Evolutionary conservation across 2,888 invertebrate genomes (phyloP), one percentile per base, ranked within the genome.

Genomic region (Drosophila longiperda): DNA sequence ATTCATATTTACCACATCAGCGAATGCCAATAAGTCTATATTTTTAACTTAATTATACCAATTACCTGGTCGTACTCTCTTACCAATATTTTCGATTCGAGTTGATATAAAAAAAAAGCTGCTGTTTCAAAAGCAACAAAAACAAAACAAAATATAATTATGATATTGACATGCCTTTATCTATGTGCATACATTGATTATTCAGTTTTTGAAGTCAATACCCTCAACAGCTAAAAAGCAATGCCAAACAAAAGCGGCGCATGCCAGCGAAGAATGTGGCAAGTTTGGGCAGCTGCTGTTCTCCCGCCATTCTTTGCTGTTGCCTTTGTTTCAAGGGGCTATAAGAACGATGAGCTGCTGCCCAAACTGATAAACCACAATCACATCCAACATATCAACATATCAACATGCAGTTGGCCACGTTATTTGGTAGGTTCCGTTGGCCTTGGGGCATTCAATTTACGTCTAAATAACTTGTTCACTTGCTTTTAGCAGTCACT

Each of bases 381-480:
- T 5, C 26, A 26, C 26, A 26, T 26, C 11, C 15, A 38, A 8
- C 17, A 38, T 8, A 29, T 29, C 29, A 17, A n/a, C 23, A 34
- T 17, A 29, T n/a, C 59, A 79, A 63, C 52, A 77, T 77, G 76
- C 70, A 70, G 52, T 42, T 49, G 55, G 53, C 20, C 59, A 63
- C 42, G 58, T 45, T 74, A 52, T 33, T 62, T 48, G 76, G 76
- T 77, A 63, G 29, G 45, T 49, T 15, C 50, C 17, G 15, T 2
- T 26, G 3, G 17, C 3, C 50, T 2, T 4, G 20, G n/a, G 52
- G 5, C 15, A 8, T 23, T 5, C 9, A 40, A 9, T 9, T 15
- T 15, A 15, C 5, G 15, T 15, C 15, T 40, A 9, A n/a, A n/a
- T 40, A 9, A n/a, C 9, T 50, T 55, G n/a, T 36, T 4, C 20